Conservation (phyloP, 2,797 vertebrate genomes). For the Pelochelys cantorii region DNA sequence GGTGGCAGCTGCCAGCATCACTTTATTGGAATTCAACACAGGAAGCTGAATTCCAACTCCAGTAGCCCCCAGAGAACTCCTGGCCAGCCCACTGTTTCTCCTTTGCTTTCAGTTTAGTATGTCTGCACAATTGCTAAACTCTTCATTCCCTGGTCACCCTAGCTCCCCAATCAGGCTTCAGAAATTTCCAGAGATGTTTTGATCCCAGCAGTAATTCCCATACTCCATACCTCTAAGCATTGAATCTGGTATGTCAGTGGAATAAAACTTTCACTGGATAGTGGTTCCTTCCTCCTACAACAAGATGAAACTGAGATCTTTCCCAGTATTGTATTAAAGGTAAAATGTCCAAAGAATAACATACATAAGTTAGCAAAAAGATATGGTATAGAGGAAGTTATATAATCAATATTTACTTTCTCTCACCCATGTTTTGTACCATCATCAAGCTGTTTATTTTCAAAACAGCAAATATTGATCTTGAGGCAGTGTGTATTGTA, state of each 20-base stretch:
- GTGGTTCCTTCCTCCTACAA: neutral
- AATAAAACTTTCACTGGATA: neutral
- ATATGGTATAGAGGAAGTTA: neutral
- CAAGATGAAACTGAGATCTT: neutral
- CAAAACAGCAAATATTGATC: neutral
- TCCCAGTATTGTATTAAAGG: neutral
- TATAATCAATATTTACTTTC: neutral
- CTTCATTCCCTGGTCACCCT: neutral
- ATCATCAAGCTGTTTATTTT: neutral
- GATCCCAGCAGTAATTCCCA: neutral
- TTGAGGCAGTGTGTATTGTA: fast-evolving
- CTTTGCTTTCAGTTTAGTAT: neutral
- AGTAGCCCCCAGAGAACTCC: neutral
- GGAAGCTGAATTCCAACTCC: neutral
- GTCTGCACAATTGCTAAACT: neutral
- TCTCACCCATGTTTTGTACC: neutral
- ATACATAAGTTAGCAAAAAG: neutral
- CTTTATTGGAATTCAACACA: neutral
- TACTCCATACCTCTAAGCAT: neutral
- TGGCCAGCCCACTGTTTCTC: neutral
- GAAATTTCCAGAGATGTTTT: neutral
- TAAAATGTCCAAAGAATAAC: neutral
- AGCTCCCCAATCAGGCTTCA: neutral
- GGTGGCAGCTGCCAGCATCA: neutral
- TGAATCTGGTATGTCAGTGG: neutral